These are phyloP conservation scores for Trachurus trachurus DNA, from an alignment of 2,797 vertebrate species.

Conservation along the genomic window DNA sequence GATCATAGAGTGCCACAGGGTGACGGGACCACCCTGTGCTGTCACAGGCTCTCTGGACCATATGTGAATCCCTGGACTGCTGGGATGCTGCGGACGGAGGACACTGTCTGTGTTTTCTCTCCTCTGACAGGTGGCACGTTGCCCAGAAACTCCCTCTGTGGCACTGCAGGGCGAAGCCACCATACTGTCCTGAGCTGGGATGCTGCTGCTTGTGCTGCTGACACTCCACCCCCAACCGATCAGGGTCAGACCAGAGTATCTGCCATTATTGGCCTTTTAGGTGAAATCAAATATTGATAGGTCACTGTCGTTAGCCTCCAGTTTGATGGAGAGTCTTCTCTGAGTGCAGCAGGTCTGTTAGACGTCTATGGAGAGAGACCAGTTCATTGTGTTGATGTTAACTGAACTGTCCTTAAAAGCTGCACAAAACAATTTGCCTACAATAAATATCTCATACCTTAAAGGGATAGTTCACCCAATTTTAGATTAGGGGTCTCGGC, in stretches of 20 bases:
- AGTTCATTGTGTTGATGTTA: background rate
- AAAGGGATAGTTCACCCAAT: too few relatives aligned
- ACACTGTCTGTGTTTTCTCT: conserved; percentile 54
- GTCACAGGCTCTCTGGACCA: conserved; percentile 28
- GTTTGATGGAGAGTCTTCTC: background rate
- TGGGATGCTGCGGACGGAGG: conserved; percentile 58
- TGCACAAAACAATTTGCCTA: background rate
- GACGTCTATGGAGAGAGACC: background rate
- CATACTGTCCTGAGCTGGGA: conserved; percentile 31
- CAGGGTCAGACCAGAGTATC: conserved; percentile 4
- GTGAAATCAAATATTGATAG: conserved; percentile 6
- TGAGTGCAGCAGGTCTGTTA: background rate
- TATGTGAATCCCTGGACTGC: conserved; percentile 46
- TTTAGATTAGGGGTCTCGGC: too few relatives aligned
- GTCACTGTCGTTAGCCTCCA: background rate
- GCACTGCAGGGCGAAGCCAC: conserved; percentile 52
- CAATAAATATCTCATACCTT: background rate
- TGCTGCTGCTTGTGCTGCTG: conserved; percentile 31
- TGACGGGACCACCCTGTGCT: conserved; percentile 16
- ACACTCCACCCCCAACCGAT: conserved; percentile 20
- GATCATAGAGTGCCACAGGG: conserved; percentile 15
- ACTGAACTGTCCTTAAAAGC: background rate
- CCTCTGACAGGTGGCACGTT: conserved; percentile 60
- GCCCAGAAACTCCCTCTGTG: conserved; percentile 56
- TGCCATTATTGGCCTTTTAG: conserved; percentile 19